A percentile compares a stretch with the other conserved stretches of the same genome.
Evolutionary conservation across 2,113 vertebrate species (phyloP).

Genomic region (Pithys albifrons): DNA sequence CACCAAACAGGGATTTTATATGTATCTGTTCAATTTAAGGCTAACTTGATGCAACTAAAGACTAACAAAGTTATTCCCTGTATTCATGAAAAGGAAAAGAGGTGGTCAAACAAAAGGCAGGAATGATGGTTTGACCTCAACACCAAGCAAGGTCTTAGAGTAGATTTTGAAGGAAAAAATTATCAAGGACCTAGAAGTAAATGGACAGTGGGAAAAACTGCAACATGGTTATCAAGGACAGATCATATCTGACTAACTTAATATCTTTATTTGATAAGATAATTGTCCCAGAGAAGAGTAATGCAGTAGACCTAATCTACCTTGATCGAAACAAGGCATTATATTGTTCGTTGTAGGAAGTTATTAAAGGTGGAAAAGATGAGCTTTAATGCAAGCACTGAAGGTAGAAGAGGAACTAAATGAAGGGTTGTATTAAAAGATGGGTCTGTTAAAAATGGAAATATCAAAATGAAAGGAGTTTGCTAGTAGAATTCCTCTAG

Average conservation of each 20-base stretch:
- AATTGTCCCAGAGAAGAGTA: constrained; percentile 41
- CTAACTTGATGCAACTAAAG: not conserved
- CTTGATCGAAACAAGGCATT: not conserved
- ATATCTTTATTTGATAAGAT: constrained; percentile 52
- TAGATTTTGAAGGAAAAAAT: not conserved
- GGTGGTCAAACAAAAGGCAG: not conserved
- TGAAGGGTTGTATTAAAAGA: not conserved
- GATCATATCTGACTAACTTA: constrained; percentile 54
- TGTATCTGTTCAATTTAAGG: not conserved
- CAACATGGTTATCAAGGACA: constrained; percentile 21
- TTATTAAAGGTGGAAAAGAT: not conserved
- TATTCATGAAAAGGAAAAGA: not conserved
- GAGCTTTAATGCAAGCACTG: not conserved
- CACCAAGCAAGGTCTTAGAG: not conserved
- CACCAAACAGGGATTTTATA: not conserved
- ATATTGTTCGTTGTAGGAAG: not conserved
- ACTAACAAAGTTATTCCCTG: not conserved
- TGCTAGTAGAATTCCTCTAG: not conserved
- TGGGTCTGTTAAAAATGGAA: not conserved
- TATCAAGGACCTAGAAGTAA: not conserved
- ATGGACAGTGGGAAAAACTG: constrained; percentile 15
- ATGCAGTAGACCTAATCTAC: constrained; percentile 39
- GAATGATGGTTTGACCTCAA: constrained; percentile 12
- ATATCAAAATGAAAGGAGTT: not conserved
- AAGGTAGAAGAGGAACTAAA: not conserved